Percentiles rank a stretch among this genome's conserved stretches.
Conservation (phyloP, 2,888 invertebrate genomes). For the Archaeoteleia sp. region DNA sequence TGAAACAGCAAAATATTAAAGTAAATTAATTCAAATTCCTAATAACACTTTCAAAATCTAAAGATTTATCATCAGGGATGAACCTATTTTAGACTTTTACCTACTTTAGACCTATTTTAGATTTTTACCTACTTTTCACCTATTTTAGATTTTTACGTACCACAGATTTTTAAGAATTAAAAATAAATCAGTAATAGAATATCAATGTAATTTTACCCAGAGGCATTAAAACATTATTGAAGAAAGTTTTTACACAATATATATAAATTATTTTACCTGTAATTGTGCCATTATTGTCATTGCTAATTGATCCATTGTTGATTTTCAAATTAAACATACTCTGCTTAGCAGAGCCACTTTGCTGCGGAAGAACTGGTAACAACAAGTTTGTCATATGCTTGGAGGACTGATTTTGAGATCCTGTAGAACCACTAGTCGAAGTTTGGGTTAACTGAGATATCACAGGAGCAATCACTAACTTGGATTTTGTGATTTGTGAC, state of each 20-base stretch:
- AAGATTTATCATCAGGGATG: no score
- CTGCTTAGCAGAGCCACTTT: conserved; percentile 74
- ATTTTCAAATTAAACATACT: conserved; percentile 83
- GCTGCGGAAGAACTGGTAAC: conserved; percentile 70
- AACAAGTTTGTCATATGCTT: conserved; percentile 72
- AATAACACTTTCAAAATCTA: background rate
- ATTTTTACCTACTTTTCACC: no score
- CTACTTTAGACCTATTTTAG: no score
- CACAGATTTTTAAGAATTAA: no score
- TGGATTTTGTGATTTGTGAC: conserved; percentile 66
- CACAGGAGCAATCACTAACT: conserved; percentile 70
- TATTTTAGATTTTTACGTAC: no score
- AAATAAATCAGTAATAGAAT: no score
- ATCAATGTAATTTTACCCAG: no score
- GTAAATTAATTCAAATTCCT: conserved; percentile 28
- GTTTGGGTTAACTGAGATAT: conserved; percentile 68
- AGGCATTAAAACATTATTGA: no score
- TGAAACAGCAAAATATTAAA: conserved; percentile 8
- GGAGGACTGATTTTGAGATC: conserved; percentile 61
- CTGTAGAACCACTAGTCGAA: conserved; percentile 60
- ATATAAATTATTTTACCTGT: conserved; percentile 76
- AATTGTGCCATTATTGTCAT: conserved; percentile 78
- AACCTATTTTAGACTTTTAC: no score
- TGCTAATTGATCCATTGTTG: conserved; percentile 80
- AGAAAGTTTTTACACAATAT: background rate